These are phyloP conservation scores for Macrochelys suwanniensis DNA, from an alignment of 2,797 vertebrate genomes.

Conservation along the genomic window DNA sequence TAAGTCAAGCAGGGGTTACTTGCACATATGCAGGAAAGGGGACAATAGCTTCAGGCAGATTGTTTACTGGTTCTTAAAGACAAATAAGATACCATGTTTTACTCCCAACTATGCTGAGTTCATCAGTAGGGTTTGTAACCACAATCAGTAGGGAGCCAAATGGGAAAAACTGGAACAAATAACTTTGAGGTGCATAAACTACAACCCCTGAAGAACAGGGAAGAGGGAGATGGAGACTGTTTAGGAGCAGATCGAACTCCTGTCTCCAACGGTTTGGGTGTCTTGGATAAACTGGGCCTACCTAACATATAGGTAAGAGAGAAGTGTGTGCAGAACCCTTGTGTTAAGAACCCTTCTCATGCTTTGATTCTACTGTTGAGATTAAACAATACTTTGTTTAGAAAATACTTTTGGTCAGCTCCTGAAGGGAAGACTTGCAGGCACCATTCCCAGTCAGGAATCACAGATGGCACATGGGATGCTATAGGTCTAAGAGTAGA, in stretches of 20 bases:
- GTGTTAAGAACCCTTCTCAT: background rate
- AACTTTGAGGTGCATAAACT: background rate
- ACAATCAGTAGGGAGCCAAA: background rate
- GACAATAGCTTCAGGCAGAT: background rate
- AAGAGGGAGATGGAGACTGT: background rate
- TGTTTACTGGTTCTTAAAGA: background rate
- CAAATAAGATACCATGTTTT: background rate
- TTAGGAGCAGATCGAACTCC: background rate
- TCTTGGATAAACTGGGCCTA: fast-evolving
- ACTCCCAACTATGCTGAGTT: background rate
- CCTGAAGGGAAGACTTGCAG: background rate
- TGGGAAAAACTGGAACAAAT: background rate
- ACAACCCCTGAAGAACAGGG: fast-evolving
- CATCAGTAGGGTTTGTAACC: background rate
- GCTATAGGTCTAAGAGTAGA: background rate
- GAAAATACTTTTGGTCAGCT: background rate
- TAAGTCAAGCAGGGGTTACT: constrained; percentile 16
- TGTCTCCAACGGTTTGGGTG: background rate
- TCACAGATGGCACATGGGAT: fast-evolving
- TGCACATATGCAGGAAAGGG: background rate
- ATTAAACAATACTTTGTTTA: background rate
- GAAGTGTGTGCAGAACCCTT: background rate
- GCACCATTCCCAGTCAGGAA: background rate
- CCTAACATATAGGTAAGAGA: background rate
- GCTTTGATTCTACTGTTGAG: background rate